These are phyloP conservation scores for Galbula dea DNA, from an alignment of 2,113 vertebrate genomes.

Conservation along the genomic window DNA sequence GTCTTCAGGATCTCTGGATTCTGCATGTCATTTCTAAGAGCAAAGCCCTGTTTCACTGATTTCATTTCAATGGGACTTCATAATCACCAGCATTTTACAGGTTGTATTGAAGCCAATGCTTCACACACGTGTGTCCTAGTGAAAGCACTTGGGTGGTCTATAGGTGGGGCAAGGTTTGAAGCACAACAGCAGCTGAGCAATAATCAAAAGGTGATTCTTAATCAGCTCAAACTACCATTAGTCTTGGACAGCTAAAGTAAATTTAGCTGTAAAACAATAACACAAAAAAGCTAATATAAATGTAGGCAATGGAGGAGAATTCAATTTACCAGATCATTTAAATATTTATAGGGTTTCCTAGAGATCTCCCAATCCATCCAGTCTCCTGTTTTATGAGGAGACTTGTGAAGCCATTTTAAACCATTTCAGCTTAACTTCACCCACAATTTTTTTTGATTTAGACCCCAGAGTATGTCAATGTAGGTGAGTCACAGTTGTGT, in stretches of 20 bases:
- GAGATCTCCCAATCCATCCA: not conserved
- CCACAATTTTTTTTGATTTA: not conserved
- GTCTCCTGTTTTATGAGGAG: not conserved
- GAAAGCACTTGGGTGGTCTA: not conserved
- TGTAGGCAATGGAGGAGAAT: not conserved
- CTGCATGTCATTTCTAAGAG: not conserved
- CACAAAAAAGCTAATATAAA: not conserved
- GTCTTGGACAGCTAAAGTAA: not conserved
- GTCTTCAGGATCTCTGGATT: not conserved
- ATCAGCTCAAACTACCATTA: not conserved
- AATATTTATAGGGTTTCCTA: not conserved
- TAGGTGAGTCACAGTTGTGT: not conserved
- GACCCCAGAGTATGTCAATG: not conserved
- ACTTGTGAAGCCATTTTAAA: not conserved
- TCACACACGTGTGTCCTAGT: not conserved
- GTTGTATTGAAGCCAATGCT: not conserved
- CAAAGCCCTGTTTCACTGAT: not conserved
- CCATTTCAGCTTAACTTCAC: not conserved
- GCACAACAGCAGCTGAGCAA: not conserved
- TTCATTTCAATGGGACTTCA: not conserved
- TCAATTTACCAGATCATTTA: not conserved
- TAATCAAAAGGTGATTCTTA: not conserved
- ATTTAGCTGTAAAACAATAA: too few relatives aligned
- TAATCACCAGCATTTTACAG: not conserved
- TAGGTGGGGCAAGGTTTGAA: not conserved